phyloP scores from a whole-genome alignment of 2,113 vertebrate species.

The Xenus cinereus region DNA sequence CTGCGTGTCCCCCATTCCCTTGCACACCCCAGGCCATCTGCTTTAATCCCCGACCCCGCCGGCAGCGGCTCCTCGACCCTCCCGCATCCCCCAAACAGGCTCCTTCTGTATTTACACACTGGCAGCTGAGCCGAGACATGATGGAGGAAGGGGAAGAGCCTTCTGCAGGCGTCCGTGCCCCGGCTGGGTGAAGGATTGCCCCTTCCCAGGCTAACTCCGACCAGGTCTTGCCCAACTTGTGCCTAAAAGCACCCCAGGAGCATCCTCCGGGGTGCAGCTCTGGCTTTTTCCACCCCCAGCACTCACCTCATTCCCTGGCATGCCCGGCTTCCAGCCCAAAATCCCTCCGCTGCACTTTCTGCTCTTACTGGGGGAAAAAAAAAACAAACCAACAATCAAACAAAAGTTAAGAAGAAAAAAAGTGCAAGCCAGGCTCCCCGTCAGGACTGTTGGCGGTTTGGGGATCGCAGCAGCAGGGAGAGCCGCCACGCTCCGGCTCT shows the following conservation, averaged over 20 bases:
- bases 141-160: neutral
- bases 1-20: neutral
- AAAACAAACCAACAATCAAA: neutral
- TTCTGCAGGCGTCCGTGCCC: neutral
- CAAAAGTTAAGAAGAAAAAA: neutral
- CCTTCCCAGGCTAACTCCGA: neutral
- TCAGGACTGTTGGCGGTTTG: rapidly evolving
- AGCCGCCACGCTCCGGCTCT: neutral
- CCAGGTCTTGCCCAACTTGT: neutral
- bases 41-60: neutral
- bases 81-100: neutral
- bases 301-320: conserved; percentile 9
- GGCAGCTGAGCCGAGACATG: neutral
- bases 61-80: neutral
- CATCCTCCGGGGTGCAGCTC: neutral
- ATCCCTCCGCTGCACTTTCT: neutral
- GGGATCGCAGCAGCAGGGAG: neutral
- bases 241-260: neutral
- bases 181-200: neutral
- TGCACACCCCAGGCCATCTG: rapidly evolving
- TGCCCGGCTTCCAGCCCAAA: neutral
- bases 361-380: neutral
- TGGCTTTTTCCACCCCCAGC: neutral
- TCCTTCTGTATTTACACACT: neutral
- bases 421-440: neutral